A percentile compares a stretch with the other conserved stretches of the same genome.
Evolutionary conservation across 2,113 vertebrate genomes (phyloP).

Genomic region (Gavialis gangeticus): DNA sequence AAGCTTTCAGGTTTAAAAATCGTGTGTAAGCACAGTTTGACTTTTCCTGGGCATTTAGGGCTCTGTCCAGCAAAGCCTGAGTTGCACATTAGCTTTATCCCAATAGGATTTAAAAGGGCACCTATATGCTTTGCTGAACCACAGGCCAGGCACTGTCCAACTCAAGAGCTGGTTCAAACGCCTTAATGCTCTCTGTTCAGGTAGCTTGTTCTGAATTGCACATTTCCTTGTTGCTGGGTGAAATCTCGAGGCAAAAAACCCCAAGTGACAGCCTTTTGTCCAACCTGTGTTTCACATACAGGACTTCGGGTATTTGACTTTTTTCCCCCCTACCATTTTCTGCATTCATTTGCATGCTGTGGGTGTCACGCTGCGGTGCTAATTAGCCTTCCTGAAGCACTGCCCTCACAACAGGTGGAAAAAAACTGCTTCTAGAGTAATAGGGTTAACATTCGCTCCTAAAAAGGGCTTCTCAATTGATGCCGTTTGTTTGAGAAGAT

Average conservation of each 20-base stretch:
- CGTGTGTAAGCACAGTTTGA: neutral
- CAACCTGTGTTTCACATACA: too few species aligned
- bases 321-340: neutral
- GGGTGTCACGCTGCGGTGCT: neutral
- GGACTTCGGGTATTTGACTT: too few species aligned
- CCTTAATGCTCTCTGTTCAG: too few species aligned
- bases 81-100: neutral
- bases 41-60: neutral
- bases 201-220: too few species aligned
- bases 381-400: too few species aligned
- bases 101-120: neutral
- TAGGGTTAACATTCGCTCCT: neutral
- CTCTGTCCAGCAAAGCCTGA: neutral
- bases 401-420: neutral
- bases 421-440: neutral
- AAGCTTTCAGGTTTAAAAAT: too few species aligned
- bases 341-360: neutral
- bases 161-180: neutral
- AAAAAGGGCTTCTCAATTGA: neutral
- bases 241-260: too few species aligned
- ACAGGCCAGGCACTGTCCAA: neutral
- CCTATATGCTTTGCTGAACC: neutral
- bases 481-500: neutral
- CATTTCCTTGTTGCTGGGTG: too few species aligned
- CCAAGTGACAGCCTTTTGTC: too few species aligned